Conservation (phyloP, 2,113 vertebrate species). For the Chlorodrepanis virens region DNA sequence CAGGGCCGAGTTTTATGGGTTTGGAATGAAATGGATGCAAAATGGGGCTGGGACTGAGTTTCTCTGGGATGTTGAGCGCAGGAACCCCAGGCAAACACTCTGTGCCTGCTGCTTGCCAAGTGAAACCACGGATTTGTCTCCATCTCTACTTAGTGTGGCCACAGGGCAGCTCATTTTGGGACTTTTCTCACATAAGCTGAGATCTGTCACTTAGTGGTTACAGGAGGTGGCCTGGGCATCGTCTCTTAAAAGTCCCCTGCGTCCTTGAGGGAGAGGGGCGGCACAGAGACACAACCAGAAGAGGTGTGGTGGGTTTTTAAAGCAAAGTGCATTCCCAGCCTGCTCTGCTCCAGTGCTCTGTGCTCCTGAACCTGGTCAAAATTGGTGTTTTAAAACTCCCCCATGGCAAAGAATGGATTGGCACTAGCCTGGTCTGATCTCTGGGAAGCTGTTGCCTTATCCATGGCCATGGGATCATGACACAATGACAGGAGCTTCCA, state of each 20-base stretch:
- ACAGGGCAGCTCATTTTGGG: background rate
- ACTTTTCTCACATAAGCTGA: background rate
- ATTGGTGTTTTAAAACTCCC: background rate
- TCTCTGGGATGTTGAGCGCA: rapidly evolving
- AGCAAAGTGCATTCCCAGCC: background rate
- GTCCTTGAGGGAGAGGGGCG: background rate
- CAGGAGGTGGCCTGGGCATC: background rate
- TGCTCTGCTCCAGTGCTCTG: background rate
- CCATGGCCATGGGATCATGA: background rate
- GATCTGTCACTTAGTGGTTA: slow-evolving; percentile 4
- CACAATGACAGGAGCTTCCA: background rate
- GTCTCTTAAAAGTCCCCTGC: background rate
- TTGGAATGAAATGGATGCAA: background rate
- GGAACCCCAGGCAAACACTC: background rate
- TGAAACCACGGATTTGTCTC: background rate
- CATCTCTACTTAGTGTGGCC: background rate
- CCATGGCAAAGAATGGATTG: background rate
- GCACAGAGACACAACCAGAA: background rate
- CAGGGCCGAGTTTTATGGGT: background rate
- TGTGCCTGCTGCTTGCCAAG: background rate
- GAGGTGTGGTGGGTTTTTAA: background rate
- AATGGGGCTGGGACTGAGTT: background rate
- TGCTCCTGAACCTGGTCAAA: background rate
- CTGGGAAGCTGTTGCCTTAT: background rate
- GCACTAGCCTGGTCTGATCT: background rate